Evolutionary conservation across 2,888 invertebrate genomes (phyloP), one percentile per base, ranked within the genome.

Genomic region (Choristoneura rosaceana): DNA sequence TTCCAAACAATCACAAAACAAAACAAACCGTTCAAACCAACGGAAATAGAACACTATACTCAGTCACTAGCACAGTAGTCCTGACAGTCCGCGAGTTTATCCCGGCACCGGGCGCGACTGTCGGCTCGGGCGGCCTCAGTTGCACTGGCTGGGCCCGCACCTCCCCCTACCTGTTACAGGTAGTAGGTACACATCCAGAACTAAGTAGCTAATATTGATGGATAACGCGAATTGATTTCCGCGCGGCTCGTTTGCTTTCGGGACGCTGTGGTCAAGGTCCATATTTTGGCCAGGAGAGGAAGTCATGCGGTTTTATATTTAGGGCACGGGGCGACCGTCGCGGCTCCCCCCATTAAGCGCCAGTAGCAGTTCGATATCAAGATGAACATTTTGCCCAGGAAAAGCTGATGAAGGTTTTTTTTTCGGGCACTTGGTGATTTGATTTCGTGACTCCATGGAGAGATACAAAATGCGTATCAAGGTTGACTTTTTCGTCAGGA

Each of bases 171-270:
- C 92, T 92, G 93, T 87, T 89, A 91, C 93, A 92, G 93, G 92
- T 93, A 89, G 81, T 25, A 25, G 25, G 25, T 80, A 80, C 80
- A 86, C 85, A 88, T 89, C 87, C 88, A 87, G 85, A 86, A 82
- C 85, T 89, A 88, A 92, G 91, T 92, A 93, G 89, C 90, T 86
- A 84, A 86, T 92, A 92, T 92, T 91, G 93, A 92, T 89, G 92
- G 89, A 88, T 88, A 90, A 87, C 87, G 87, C 81, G 85, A 89
- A 93, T 92, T 90, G 91, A 91, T 91, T 90, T 89, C 86, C 87
- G 76, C 83, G 81, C 73, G 67, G 64, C 62, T 55, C 65, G 59
- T 68, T 75, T 66, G 74, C 76, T 69, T 61, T 52, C 58, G 25
- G 58, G n/a, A 43, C 64, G 63, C 47, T 74, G 64, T 64, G 74